Evolutionary conservation across 2,797 vertebrate genomes (phyloP).

Genomic region (Dicrostonyx torquatus): DNA sequence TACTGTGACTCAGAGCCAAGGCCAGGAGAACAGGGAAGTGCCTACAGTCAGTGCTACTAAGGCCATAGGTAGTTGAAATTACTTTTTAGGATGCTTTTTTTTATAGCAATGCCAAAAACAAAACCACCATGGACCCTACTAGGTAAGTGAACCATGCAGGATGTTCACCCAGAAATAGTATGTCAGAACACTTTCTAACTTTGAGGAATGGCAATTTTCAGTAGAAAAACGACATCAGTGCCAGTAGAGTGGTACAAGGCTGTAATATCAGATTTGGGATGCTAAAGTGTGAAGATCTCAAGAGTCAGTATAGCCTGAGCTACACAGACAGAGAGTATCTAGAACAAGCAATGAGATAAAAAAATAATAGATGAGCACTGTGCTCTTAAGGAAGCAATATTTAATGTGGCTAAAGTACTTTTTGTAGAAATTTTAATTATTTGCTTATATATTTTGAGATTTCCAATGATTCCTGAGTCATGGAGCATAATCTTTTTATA

Average conservation of each 20-base stretch:
- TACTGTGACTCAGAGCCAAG: not conserved
- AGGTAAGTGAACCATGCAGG: not conserved
- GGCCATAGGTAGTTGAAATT: not conserved
- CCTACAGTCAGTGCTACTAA: not conserved
- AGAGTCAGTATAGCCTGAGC: not conserved
- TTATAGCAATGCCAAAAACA: not conserved
- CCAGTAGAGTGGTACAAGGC: not conserved
- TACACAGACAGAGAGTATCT: not conserved
- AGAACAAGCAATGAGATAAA: not conserved
- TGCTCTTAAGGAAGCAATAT: not conserved
- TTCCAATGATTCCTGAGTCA: not conserved
- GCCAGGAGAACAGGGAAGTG: not conserved
- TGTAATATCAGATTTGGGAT: not conserved
- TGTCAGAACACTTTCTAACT: not conserved
- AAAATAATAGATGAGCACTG: no score
- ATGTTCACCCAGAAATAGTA: not conserved
- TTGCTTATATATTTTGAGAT: not conserved
- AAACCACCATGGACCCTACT: not conserved
- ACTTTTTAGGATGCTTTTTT: not conserved
- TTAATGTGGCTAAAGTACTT: not conserved
- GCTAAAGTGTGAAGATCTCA: not conserved
- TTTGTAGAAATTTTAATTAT: not conserved
- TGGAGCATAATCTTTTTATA: not conserved
- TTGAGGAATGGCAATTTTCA: not conserved
- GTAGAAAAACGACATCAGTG: not conserved